Evolutionary conservation across 2,113 vertebrate genomes (phyloP), one percentile per base, ranked within the genome.

Genomic region (Centropus bengalensis): DNA sequence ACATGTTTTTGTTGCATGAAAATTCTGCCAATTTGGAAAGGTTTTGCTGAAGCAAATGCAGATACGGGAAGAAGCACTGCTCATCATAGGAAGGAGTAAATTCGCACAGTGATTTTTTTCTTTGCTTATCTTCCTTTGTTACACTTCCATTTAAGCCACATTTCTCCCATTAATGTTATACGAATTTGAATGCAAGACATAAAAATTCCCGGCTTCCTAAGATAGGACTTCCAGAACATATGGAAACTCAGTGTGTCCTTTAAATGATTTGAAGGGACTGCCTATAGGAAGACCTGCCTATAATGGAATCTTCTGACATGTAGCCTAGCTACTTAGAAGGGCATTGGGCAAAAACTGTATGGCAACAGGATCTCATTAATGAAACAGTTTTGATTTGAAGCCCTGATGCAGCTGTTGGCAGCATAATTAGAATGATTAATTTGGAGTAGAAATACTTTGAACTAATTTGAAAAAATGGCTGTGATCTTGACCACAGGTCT

Each of bases 391-490:
- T 97, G 94, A 97, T 95, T 90, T 96, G 97, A 97, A 97, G 86
- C 91, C 82, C 79, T 94, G 91, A 97, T 97, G 89, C 88, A 95
- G 82, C 82, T 96, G 94, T 96, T 98, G 97, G 97, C 96, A 97
- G 91, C 88, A 92, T 97, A 96, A 98, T 98, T 98, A 97, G 97
- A 97, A 96, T 97, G 94, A 98, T 98, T 98, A 95, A 97, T 98
- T 95, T 96, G 80, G 51, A 96, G 73, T 68, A 91, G 90, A 71
- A 93, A 51, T 95, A 93, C 90, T 97, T 96, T 95, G 94, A 88
- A 94, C 89, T 96, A 96, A 95, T 95, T 96, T 95, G 89, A 93
- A 97, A 96, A 93, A 82, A 92, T 95, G 75, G 51, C 73, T 91
- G 45, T 93, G 90, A 67, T 81, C 42, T 75, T 95, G 89, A 92